A percentile compares a stretch with the other conserved stretches of the same genome.
Conservation (phyloP, 2,113 vertebrate species). For the Lipotes vexillifer region DNA sequence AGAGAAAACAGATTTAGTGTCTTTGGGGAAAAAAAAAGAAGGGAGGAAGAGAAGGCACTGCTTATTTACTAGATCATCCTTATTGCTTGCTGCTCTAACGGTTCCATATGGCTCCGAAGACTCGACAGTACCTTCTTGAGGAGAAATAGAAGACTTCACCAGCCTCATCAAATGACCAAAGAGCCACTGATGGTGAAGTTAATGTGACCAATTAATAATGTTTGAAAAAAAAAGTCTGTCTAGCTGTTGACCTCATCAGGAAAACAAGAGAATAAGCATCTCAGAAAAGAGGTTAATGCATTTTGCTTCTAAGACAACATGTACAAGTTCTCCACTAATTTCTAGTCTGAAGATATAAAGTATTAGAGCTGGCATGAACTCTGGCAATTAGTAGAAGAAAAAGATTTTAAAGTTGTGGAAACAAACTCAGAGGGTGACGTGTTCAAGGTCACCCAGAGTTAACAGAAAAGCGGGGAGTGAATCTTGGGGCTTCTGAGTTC, state of each 20-base stretch:
- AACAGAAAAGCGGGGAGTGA: not conserved
- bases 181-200: not conserved
- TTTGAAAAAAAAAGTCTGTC: not conserved
- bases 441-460: constrained; percentile 47
- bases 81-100: not conserved
- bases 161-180: not conserved
- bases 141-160: not conserved
- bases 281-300: constrained; percentile 39
- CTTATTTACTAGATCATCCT: not conserved
- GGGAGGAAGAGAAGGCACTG: not conserved
- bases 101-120: not conserved
- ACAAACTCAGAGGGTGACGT: not conserved
- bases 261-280: not conserved
- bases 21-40: not conserved
- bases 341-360: constrained; percentile 13
- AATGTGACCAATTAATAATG: not conserved
- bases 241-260: constrained; percentile 41
- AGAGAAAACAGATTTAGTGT: not conserved
- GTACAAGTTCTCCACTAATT: not conserved
- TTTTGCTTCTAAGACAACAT: constrained; percentile 24
- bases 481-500: not conserved
- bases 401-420: constrained; percentile 13
- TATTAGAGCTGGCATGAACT: not conserved
- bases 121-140: not conserved
- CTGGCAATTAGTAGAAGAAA: not conserved